phyloP scores from a whole-genome alignment of 1,140 invertebrate genomes.

The Chrysopa pallens region DNA sequence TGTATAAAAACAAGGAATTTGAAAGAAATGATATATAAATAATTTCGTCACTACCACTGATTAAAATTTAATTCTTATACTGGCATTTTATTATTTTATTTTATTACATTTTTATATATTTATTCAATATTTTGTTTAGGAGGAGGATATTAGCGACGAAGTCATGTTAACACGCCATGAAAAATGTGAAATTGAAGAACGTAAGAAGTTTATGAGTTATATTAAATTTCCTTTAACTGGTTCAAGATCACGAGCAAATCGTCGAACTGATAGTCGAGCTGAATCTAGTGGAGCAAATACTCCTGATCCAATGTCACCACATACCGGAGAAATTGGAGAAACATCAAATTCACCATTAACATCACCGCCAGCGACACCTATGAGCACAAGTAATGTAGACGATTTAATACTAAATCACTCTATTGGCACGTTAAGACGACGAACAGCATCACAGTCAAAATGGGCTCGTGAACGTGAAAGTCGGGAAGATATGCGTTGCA shows the following conservation, averaged over 20 bases:
- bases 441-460: constrained; percentile 28
- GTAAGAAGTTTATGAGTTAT: constrained; percentile 55
- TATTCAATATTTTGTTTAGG: constrained; percentile 23
- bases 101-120: neutral
- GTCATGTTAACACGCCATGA: constrained; percentile 46
- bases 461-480: constrained; percentile 18
- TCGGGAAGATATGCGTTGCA: constrained; percentile 12
- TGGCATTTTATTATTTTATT: neutral
- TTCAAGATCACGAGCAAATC: constrained; percentile 34
- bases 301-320: constrained; percentile 36
- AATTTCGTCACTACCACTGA: constrained; percentile 10
- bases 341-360: constrained; percentile 31
- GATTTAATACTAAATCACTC: constrained; percentile 15
- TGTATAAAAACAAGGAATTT: constrained; percentile 4
- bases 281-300: constrained; percentile 55
- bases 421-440: constrained; percentile 23
- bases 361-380: constrained; percentile 37
- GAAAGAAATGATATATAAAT: constrained; percentile 6
- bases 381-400: constrained; percentile 14
- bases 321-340: constrained; percentile 22
- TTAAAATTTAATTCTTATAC: neutral
- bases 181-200: constrained; percentile 58
- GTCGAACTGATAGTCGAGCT: constrained; percentile 43
- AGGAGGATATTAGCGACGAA: constrained; percentile 63
- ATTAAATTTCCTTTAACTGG: constrained; percentile 41